Percentiles rank a stretch among this genome's conserved stretches.
Evolutionary conservation across 1,140 invertebrate genomes (phyloP).

Genomic region (Temnothorax curvispinosus): DNA sequence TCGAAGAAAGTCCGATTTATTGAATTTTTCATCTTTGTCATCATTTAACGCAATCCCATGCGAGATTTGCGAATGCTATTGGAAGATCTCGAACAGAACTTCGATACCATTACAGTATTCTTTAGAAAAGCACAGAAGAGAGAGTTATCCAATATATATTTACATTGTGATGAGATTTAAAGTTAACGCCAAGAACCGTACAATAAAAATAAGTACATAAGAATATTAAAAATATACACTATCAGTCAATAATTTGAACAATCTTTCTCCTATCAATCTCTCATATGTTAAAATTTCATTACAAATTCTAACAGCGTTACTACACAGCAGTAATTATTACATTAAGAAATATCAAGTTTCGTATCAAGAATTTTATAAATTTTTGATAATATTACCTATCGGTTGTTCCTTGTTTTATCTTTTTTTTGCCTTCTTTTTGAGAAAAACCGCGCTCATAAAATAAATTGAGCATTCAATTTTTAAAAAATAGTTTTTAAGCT

Average conservation of each 20-base stretch:
- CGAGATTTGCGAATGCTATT: not conserved
- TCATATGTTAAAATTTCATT: not conserved
- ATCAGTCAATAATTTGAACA: not conserved
- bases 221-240: not conserved
- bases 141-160: constrained; percentile 26
- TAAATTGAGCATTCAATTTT: constrained; percentile 8
- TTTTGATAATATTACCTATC: not conserved
- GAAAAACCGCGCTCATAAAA: not conserved
- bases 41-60: not conserved
- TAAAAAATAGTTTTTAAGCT: not conserved
- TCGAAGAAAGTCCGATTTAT: not conserved
- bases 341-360: not conserved
- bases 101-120: not conserved
- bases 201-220: not conserved
- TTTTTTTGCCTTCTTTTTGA: not conserved
- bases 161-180: constrained; percentile 29
- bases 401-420: not conserved
- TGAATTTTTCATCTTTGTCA: not conserved
- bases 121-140: constrained; percentile 20
- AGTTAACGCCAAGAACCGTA: not conserved
- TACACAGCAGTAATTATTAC: not conserved
- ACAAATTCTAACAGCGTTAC: not conserved
- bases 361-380: not conserved
- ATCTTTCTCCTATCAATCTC: not conserved
- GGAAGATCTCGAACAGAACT: constrained; percentile 40